These are phyloP conservation scores for Leucoptera coffeella DNA, from an alignment of 2,888 invertebrate species.

Conservation along the genomic window DNA sequence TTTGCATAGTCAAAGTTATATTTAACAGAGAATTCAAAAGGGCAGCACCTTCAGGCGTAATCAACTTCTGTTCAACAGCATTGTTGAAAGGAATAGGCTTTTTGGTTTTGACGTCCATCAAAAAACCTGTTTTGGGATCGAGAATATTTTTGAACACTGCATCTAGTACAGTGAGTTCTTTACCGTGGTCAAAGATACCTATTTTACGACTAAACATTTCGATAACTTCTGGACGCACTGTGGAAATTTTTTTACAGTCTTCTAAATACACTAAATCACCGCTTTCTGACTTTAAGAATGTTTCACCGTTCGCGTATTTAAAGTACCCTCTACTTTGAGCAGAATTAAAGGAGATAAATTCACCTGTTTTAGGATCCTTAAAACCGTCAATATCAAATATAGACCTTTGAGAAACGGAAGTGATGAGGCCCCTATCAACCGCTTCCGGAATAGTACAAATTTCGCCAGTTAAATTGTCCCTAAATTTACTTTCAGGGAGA, in stretches of 20 bases:
- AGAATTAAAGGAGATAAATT: slow-evolving; percentile 78
- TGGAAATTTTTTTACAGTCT: slow-evolving; percentile 71
- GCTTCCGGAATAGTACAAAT: slow-evolving; percentile 77
- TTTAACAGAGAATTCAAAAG: slow-evolving; percentile 78
- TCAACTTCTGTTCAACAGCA: slow-evolving; percentile 80
- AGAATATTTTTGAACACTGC: slow-evolving; percentile 81
- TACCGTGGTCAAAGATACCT: slow-evolving; percentile 70
- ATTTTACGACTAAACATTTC: slow-evolving; percentile 80
- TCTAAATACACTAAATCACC: slow-evolving; percentile 71
- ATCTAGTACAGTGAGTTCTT: slow-evolving; percentile 78
- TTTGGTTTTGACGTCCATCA: slow-evolving; percentile 71
- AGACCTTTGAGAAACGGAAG: slow-evolving; percentile 79
- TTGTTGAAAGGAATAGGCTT: slow-evolving; percentile 74
- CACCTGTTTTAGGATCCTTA: slow-evolving; percentile 72
- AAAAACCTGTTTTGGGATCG: slow-evolving; percentile 82
- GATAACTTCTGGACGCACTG: slow-evolving; percentile 77
- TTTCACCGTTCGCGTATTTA: slow-evolving; percentile 65
- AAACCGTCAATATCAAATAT: slow-evolving; percentile 92
- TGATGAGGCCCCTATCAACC: slow-evolving; percentile 81
- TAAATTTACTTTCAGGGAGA: slow-evolving; percentile 66
- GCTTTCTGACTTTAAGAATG: slow-evolving; percentile 66
- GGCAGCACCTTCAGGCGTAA: slow-evolving; percentile 83
- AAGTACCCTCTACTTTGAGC: slow-evolving; percentile 73
- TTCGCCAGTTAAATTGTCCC: slow-evolving; percentile 68
- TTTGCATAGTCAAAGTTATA: slow-evolving; percentile 82